A percentile compares a stretch with the other conserved stretches of the same genome.
Evolutionary conservation across 2,113 vertebrate species (phyloP).

Genomic region (Pycnonotus jocosus): DNA sequence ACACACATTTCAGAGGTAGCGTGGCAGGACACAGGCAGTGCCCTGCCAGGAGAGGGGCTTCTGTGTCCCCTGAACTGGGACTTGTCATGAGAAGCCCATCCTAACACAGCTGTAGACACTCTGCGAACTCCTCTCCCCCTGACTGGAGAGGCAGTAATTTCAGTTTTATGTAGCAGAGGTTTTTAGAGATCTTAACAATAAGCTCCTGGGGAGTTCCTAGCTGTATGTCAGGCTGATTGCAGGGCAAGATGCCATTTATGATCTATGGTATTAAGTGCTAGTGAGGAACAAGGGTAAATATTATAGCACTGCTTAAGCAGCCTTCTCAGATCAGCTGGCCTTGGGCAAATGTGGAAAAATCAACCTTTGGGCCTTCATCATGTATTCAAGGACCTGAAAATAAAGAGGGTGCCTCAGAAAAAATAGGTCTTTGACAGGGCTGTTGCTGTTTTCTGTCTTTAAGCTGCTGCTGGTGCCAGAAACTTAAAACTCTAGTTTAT

Average conservation of each 20-base stretch:
- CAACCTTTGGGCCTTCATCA: neutral
- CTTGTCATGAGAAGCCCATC: neutral
- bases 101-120: neutral
- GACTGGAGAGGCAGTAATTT: neutral
- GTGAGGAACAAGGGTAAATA: neutral
- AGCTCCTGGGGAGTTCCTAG: neutral
- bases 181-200: neutral
- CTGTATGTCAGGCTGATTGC: neutral
- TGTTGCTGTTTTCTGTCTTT: neutral
- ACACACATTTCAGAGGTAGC: neutral
- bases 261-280: neutral
- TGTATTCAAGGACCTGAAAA: neutral
- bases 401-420: neutral
- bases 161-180: neutral
- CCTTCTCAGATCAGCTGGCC: neutral
- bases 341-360: neutral
- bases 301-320: neutral
- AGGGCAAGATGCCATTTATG: neutral
- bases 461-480: neutral
- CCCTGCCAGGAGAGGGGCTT: rapidly evolving
- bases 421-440: neutral
- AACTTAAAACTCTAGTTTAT: neutral
- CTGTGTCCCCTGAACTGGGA: neutral
- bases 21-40: neutral
- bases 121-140: neutral